Conservation (phyloP, 2,888 invertebrate genomes). For the Psylliodes chrysocephalus region DNA sequence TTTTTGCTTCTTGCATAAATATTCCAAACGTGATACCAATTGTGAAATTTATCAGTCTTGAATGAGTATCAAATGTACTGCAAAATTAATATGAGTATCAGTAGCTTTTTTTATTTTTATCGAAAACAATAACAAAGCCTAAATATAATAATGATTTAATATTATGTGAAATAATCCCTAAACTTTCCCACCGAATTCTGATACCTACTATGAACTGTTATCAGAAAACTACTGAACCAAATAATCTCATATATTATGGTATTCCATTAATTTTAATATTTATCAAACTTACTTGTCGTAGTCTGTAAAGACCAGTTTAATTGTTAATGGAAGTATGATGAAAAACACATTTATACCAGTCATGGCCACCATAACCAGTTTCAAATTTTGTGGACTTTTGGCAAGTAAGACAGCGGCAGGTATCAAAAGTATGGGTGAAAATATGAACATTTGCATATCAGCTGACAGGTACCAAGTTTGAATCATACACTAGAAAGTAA, state of each 20-base stretch:
- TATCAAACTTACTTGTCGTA: constrained; percentile 14
- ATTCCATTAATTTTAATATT: too few species aligned
- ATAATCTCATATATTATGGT: too few species aligned
- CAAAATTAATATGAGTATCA: constrained; percentile 33
- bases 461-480: constrained; percentile 61
- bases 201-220: too few species aligned
- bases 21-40: constrained; percentile 47
- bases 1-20: constrained; percentile 42
- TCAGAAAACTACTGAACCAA: too few species aligned
- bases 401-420: constrained; percentile 47
- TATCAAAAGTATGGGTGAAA: constrained; percentile 57
- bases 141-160: too few species aligned
- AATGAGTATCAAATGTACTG: constrained; percentile 46
- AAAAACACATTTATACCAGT: background rate
- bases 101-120: too few species aligned
- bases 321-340: background rate
- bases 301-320: background rate
- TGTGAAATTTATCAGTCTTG: constrained; percentile 45
- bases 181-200: too few species aligned
- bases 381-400: constrained; percentile 38
- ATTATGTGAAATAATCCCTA: too few species aligned
- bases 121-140: too few species aligned
- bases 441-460: constrained; percentile 60
- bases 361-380: constrained; percentile 37
- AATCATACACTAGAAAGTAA: constrained; percentile 54